Evolutionary conservation across 2,797 vertebrate genomes (phyloP), one percentile per base, ranked within the genome.

Genomic region (Capromys pilorides): DNA sequence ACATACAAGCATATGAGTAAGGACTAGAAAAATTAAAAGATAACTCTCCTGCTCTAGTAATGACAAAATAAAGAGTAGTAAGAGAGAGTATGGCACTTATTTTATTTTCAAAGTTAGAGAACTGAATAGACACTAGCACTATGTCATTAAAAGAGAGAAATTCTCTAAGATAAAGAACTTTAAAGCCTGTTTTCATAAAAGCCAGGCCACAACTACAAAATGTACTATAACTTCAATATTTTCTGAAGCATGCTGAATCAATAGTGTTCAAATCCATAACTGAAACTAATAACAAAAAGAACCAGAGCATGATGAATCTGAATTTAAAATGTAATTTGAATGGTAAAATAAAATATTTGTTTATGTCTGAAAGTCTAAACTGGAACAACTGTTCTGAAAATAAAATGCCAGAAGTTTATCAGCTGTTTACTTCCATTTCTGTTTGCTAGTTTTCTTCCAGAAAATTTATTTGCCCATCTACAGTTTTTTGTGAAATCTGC

Each of bases 381-480:
- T 75, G 45, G 62, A 94, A 85, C 5, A 86, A 66, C 80, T 91
- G 49, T 73, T 62, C 88, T 94, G 61, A 92, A 94, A 86, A 91
- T 73, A 59, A 94, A 91, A 81, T 41, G 49, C 28, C 54, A 84
- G 62, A 49, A 77, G 19, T 77, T 86, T 83, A 51, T 67, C 79
- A 45, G 92, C 67, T 90, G 91, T 69, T 82, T 81, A 31, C 33
- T 67, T 49, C 39, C 66, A 80, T 28, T 24, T 41, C 45, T 71
- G 49, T 33, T 59, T 81, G 69, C 36, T 33, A 79, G 54, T 51
- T 86, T 93, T 93, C 45, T 75, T 88, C 59, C 6, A 9, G 21
- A 36, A 88, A 49, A 88, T 92, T 85, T 71, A 64, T 69, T 90
- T 54, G 12, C 11, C 86, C 62, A n/a, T n/a, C 51, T 59, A 39